These are phyloP conservation scores for Benthosema pterotum DNA, from an alignment of 2,797 vertebrate species.

Conservation along the genomic window DNA sequence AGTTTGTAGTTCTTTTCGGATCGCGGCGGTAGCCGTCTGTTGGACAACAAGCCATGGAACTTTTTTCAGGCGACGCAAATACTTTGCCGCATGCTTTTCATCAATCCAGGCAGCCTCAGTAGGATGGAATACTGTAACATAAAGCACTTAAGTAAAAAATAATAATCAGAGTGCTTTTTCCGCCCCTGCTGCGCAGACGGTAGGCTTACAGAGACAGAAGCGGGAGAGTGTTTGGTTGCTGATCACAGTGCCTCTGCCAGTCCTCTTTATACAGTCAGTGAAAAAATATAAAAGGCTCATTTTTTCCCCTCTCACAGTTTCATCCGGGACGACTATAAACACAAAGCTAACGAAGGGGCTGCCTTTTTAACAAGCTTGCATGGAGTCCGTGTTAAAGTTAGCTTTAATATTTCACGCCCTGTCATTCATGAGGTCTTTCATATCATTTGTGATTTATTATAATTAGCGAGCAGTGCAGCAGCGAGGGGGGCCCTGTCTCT, in stretches of 20 bases:
- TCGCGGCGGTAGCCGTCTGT: too few species aligned
- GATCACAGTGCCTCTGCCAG: slow-evolving; percentile 30
- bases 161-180: too few species aligned
- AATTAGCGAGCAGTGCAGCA: neutral
- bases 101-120: too few species aligned
- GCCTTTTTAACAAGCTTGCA: slow-evolving; percentile 19
- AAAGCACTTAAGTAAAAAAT: too few species aligned
- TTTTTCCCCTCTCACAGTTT: slow-evolving; percentile 29
- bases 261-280: slow-evolving; percentile 36
- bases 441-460: slow-evolving; percentile 17
- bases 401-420: slow-evolving; percentile 34
- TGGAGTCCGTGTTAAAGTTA: slow-evolving; percentile 12
- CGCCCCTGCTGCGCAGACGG: too few species aligned
- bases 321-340: slow-evolving; percentile 26
- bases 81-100: too few species aligned
- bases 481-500: slow-evolving; percentile 1
- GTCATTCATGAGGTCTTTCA: slow-evolving; percentile 30
- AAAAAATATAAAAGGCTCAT: slow-evolving; percentile 41
- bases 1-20: too few species aligned
- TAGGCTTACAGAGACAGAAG: slow-evolving; percentile 24
- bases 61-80: too few species aligned
- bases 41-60: too few species aligned
- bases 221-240: slow-evolving; percentile 37
- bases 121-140: too few species aligned
- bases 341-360: slow-evolving; percentile 32